Percentiles rank a stretch among this genome's conserved stretches.
These are phyloP conservation scores for Hemiscyllium ocellatum DNA, from an alignment of 2,113 vertebrate genomes.

Conservation along the genomic window DNA sequence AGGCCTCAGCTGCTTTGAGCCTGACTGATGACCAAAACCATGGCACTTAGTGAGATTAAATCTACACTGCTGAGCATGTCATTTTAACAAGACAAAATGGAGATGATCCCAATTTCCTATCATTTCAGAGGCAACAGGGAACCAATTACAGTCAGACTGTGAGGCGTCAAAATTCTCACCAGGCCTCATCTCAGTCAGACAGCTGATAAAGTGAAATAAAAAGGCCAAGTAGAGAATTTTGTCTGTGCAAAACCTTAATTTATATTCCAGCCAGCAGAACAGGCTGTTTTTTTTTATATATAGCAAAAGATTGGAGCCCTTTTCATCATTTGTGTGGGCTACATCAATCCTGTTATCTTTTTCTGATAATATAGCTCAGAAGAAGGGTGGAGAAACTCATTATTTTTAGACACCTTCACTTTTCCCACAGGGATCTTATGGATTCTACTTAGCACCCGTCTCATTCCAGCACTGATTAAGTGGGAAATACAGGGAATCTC, in stretches of 20 bases:
- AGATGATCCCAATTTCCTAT: conserved; percentile 52
- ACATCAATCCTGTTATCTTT: conserved; percentile 53
- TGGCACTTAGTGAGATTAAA: conserved; percentile 51
- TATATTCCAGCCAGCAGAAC: conserved; percentile 46
- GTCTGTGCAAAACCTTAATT: conserved; percentile 45
- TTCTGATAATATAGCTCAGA: conserved; percentile 58
- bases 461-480: conserved; percentile 73
- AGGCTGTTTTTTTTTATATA: conserved; percentile 42
- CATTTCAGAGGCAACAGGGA: conserved; percentile 54
- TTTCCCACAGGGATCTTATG: conserved; percentile 63
- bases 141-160: conserved; percentile 49
- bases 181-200: conserved; percentile 44
- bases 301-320: conserved; percentile 43
- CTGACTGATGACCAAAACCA: conserved; percentile 47
- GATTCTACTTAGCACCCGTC: conserved; percentile 63
- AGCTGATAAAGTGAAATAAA: conserved; percentile 43
- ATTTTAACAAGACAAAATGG: conserved; percentile 56
- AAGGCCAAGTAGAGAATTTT: conserved; percentile 47
- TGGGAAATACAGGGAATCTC: conserved; percentile 67
- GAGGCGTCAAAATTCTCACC: conserved; percentile 45
- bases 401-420: conserved; percentile 68
- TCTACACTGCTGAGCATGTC: conserved; percentile 49
- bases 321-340: conserved; percentile 49
- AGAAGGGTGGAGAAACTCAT: conserved; percentile 55
- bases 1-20: conserved; percentile 46